Evolutionary conservation across 2,797 vertebrate species (phyloP).

Genomic region (Muscicapa striata): DNA sequence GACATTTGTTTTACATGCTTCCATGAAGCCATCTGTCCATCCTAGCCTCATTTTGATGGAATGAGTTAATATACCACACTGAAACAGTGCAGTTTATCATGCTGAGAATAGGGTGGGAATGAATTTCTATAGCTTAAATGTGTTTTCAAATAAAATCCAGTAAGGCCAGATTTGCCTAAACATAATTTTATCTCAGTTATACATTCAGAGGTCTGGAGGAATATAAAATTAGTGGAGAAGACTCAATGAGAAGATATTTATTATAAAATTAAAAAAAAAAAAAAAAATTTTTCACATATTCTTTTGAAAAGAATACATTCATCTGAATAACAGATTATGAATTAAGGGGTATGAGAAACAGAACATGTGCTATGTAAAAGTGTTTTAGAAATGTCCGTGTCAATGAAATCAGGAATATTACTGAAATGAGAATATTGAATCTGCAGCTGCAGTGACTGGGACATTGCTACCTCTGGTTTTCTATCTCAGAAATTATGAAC

Average conservation of each 20-base stretch:
- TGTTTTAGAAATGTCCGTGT: neutral
- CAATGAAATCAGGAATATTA: neutral
- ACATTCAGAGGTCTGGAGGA: neutral
- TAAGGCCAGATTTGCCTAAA: neutral
- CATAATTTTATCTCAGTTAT: neutral
- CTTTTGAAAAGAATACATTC: neutral
- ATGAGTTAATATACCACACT: neutral
- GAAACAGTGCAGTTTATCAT: neutral
- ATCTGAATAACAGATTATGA: neutral
- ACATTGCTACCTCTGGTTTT: neutral
- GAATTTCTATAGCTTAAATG: neutral
- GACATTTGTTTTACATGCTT: neutral
- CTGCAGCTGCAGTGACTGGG: neutral
- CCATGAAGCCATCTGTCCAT: neutral
- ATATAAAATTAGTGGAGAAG: neutral
- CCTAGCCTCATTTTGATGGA: neutral
- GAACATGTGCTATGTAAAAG: neutral
- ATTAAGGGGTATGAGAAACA: neutral
- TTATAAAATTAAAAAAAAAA: neutral
- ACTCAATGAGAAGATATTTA: neutral
- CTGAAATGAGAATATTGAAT: neutral
- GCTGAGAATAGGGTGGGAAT: neutral
- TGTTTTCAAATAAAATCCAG: neutral
- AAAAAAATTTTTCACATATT: neutral
- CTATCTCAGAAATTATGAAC: neutral